Percentiles rank a stretch among this genome's conserved stretches.
phyloP scores from a whole-genome alignment of 2,888 invertebrate species.

The Phyto melanocephala region DNA sequence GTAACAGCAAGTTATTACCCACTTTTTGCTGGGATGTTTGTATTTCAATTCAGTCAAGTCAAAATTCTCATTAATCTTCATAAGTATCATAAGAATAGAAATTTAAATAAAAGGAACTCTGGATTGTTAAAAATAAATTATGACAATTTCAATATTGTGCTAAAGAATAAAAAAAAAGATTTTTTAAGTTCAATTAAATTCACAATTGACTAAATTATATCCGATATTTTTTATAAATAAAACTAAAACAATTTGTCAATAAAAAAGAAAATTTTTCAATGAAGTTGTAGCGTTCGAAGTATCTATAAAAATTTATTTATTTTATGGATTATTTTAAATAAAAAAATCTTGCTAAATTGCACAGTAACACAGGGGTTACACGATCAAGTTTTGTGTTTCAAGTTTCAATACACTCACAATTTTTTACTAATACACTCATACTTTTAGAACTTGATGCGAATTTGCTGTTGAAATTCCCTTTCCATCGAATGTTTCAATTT shows the following conservation, averaged over 20 bases:
- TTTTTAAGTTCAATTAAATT: conserved; percentile 33
- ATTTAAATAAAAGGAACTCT: neutral
- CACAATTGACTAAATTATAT: conserved; percentile 16
- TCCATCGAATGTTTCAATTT: no score
- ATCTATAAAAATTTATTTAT: neutral
- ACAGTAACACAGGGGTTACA: no score
- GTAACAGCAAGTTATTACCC: no score
- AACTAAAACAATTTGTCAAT: conserved; percentile 46
- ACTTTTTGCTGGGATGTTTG: no score
- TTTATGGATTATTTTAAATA: no score
- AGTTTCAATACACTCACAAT: no score
- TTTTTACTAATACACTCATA: no score
- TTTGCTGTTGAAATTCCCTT: no score
- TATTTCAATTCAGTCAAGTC: conserved; percentile 10
- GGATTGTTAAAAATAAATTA: conserved; percentile 41
- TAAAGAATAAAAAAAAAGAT: neutral
- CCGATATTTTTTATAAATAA: neutral
- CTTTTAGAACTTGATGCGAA: no score
- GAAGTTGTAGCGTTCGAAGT: neutral
- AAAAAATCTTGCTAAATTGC: no score
- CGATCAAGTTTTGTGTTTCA: no score
- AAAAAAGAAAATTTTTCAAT: neutral
- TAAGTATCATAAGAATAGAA: neutral
- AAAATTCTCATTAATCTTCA: conserved; percentile 54
- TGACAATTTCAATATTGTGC: conserved; percentile 5